Evolutionary conservation across 2,888 invertebrate species (phyloP), one percentile per base, ranked within the genome.

Genomic region (Chromoteleia sp.): DNA sequence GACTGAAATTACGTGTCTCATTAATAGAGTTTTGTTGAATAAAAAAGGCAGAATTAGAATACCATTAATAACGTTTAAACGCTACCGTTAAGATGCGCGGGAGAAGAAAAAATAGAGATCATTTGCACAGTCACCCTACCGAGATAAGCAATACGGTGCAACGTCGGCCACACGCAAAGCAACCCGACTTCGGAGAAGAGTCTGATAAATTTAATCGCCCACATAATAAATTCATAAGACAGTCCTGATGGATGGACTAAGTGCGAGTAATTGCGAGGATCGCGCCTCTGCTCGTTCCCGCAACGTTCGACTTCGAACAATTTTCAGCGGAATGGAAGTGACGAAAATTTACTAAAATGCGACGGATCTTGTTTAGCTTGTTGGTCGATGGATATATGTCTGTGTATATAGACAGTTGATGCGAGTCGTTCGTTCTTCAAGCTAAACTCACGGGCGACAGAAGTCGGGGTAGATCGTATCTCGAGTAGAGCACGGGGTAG

Each of bases 381-480:
- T 7, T 33, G 7, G 33, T 8, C 7, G 7, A 8, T 4, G 7
- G 10, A 8, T 33, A 33, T 7, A 25, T 2, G 5, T 25, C 5
- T 5, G 25, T 25, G 5, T 25, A 5, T 25, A 25, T 25, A 25
- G 25, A 10, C 29, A 29, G 29, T 29, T 29, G 50, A 50, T 50
- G 50, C 25, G 41, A 59, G 59, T 73, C 39, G 54, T 50, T 17
- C 50, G 80, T 43, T 71, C 84, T 82, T 68, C 76, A 74, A 68
- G 79, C 48, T 65, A 73, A 74, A 58, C 77, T 82, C 70, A 82
- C 67, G 70, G 79, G 75, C 83, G 84, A 84, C 86, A 85, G 85
- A 84, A 83, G 81, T 80, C 75, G 58, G 77, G 30, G 67, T 71
- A 86, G 89, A 89, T 89, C 65, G 84, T 88, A 89, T 89, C 88